Evolutionary conservation across 2,113 vertebrate genomes (phyloP).

Genomic region (Taurulus bubalis): DNA sequence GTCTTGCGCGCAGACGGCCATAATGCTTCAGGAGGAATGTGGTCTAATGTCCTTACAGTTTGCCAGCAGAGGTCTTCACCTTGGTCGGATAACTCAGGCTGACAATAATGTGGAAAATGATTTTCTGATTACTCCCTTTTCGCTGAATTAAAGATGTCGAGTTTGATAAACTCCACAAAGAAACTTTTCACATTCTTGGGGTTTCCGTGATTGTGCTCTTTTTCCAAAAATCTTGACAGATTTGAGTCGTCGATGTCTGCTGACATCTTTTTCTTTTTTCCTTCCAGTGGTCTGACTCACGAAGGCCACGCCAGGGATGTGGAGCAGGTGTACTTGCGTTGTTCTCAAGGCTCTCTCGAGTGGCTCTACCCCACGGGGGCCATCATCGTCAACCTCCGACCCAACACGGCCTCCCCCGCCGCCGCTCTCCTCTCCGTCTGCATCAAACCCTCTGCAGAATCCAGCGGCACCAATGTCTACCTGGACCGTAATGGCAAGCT

Average conservation of each 20-base stretch:
- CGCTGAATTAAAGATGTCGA: background rate
- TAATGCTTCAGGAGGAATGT: slow-evolving; percentile 76
- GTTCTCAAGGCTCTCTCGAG: slow-evolving; percentile 91
- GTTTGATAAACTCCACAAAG: background rate
- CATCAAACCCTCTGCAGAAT: slow-evolving; percentile 91
- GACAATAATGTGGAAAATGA: slow-evolving; percentile 50
- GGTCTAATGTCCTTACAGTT: slow-evolving; percentile 57
- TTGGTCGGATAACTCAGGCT: slow-evolving; percentile 43
- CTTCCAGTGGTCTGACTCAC: slow-evolving; percentile 91
- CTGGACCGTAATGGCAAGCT: slow-evolving; percentile 94
- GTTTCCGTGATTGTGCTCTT: background rate
- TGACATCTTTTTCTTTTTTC: slow-evolving; percentile 9
- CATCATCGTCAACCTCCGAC: slow-evolving; percentile 94
- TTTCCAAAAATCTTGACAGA: background rate
- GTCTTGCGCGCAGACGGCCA: slow-evolving; percentile 63
- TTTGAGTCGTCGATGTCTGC: background rate
- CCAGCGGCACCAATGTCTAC: slow-evolving; percentile 96
- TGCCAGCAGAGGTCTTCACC: slow-evolving; percentile 57
- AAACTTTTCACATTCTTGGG: background rate
- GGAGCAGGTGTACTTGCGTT: slow-evolving; percentile 98
- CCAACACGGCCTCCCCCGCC: slow-evolving; percentile 88
- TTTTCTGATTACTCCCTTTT: slow-evolving; percentile 34
- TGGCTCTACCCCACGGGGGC: slow-evolving; percentile 98
- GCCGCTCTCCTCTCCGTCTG: slow-evolving; percentile 90
- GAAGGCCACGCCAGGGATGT: slow-evolving; percentile 95